Evolutionary conservation across 2,888 invertebrate genomes (phyloP).

Genomic region (Sphaerophoria taeniata): DNA sequence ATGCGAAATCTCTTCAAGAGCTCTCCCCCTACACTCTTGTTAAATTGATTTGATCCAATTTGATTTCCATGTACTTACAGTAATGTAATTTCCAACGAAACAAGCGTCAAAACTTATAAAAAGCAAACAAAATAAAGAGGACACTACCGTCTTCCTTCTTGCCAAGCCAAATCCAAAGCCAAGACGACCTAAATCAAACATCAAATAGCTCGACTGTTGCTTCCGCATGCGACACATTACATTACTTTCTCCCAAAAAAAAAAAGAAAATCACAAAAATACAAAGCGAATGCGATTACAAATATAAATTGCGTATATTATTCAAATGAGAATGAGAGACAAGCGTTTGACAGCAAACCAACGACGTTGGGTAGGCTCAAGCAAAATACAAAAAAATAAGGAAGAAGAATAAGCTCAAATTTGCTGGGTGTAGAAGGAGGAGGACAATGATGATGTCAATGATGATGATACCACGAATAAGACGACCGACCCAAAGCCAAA

Average conservation of each 20-base stretch:
- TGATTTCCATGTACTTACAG: constrained; percentile 19
- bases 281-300: constrained; percentile 69
- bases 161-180: not conserved
- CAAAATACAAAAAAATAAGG: not conserved
- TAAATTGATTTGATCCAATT: constrained; percentile 67
- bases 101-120: constrained; percentile 37
- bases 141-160: constrained; percentile 36
- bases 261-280: constrained; percentile 30
- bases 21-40: constrained; percentile 51
- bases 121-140: not conserved
- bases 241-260: constrained; percentile 21
- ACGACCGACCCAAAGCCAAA: not conserved
- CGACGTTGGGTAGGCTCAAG: constrained; percentile 9
- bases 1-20: constrained; percentile 46
- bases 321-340: constrained; percentile 67
- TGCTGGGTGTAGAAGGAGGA: constrained; percentile 21
- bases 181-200: constrained; percentile 62
- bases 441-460: constrained; percentile 72
- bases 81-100: constrained; percentile 58
- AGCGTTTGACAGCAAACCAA: constrained; percentile 53
- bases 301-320: constrained; percentile 73
- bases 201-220: constrained; percentile 69
- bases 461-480: constrained; percentile 45
- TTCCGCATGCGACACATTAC: constrained; percentile 59
- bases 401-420: constrained; percentile 10